A percentile compares a stretch with the other conserved stretches of the same genome.
These are phyloP conservation scores for Elegia similella DNA, from an alignment of 2,888 invertebrate species.

Conservation along the genomic window DNA sequence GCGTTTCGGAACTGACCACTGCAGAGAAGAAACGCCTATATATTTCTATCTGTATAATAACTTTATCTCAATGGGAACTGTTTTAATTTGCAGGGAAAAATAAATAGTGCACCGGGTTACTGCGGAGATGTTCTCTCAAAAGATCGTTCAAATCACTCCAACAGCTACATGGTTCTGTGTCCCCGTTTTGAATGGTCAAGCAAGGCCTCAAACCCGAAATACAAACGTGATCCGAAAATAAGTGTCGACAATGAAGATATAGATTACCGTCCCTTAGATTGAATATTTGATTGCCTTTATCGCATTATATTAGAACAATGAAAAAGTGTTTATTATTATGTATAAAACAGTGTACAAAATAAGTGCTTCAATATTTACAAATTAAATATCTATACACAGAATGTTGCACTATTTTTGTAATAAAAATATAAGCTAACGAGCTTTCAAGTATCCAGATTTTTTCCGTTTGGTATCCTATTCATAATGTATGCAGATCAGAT, in stretches of 20 bases:
- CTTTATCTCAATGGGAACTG: neutral
- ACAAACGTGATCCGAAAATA: conserved; percentile 58
- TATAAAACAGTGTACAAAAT: neutral
- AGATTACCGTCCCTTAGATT: conserved; percentile 34
- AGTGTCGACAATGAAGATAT: conserved; percentile 45
- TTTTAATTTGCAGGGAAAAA: conserved; percentile 28
- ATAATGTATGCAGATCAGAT: too few species aligned
- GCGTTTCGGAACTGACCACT: too few species aligned
- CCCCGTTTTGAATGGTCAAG: conserved; percentile 15
- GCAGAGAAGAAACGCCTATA: too few species aligned
- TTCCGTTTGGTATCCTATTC: too few species aligned
- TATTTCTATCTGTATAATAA: too few species aligned
- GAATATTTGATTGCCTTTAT: neutral
- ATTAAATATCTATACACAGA: too few species aligned
- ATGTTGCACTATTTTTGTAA: too few species aligned
- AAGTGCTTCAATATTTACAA: neutral
- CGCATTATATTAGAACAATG: neutral
- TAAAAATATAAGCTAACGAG: too few species aligned
- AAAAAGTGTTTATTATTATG: neutral
- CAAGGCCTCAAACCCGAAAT: conserved; percentile 35
- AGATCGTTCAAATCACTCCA: neutral
- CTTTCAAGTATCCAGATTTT: too few species aligned
- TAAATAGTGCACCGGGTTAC: neutral
- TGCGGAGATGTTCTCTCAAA: conserved; percentile 7
- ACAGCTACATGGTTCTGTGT: conserved; percentile 16